Base-by-base conservation (phyloP, 2,797 vertebrate genomes). In the Esox masquinongy region DNA sequence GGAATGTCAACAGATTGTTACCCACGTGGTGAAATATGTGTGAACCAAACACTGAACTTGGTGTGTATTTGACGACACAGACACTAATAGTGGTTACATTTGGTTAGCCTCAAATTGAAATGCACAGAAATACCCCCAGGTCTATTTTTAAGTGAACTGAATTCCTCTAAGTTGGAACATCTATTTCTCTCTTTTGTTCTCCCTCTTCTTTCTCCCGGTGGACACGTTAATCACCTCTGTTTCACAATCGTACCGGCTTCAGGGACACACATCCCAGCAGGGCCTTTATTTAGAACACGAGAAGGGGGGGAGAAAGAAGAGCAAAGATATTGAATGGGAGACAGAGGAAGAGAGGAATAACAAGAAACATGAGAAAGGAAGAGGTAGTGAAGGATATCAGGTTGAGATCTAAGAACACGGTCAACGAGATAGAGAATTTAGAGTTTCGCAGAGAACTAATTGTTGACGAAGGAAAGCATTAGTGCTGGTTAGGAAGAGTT, bases 131-230 rank as follows among this genome's bases (percentile, higher is more conserved):
- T 83, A 81, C 73, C 74, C 73, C 80, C 66, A 67, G 56, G 69
- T 85, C 88, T 90, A 77, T 88, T 91, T 88, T 86, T 90, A 90
- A 87, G 76, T 88, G 88, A 88, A 89, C 84, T 90, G 88, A 83
- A 92, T 90, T 89, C 80, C 75, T 73, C 64, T 61, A 74, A 75
- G 79, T 36, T 64, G 82, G 81, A 56, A 68, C 73, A 81, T 77
- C 19, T 72, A 74, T 79, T 78, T 77, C 83, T 75, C 74, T 75
- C 74, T 61, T 19, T 53, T 14, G 59, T 19, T 50, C 26, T 71
- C 43, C 63, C 79, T 81, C 77, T 78, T 64, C 71, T 77, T 64
- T 78, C 71, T 77, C 80, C 84, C 88, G 79, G 24, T 68, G 88
- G 86, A 86, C 74, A 77, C 56, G 80, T 79, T 88, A 88, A 89